Conservation (phyloP, 2,888 invertebrate genomes). For the Mythimna vitellina region DNA sequence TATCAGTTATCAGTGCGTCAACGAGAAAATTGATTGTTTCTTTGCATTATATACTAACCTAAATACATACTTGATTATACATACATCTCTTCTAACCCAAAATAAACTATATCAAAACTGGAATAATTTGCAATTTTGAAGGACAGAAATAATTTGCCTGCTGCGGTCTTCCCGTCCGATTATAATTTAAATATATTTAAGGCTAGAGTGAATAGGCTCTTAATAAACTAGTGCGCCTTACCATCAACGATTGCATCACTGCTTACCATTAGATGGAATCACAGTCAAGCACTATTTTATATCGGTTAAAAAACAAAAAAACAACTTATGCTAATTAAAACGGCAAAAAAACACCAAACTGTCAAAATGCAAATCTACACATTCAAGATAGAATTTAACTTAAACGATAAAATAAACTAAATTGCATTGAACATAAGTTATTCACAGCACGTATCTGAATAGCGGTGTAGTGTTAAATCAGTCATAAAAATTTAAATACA, state of each 20-base stretch:
- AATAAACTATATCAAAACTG: neutral
- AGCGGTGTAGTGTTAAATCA: constrained; percentile 26
- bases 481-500: constrained; percentile 64
- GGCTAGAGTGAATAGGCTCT: too few species aligned
- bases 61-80: neutral
- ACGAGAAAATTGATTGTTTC: constrained; percentile 31
- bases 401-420: constrained; percentile 25
- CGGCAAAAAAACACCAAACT: neutral
- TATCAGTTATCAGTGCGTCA: constrained; percentile 25
- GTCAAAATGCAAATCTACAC: constrained; percentile 4
- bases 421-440: constrained; percentile 18
- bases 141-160: too few species aligned
- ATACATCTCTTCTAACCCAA: neutral
- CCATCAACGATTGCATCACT: too few species aligned
- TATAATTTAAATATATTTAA: too few species aligned
- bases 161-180: too few species aligned
- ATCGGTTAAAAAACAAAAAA: neutral
- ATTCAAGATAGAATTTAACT: neutral
- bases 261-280: too few species aligned
- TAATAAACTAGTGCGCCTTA: too few species aligned
- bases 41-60: constrained; percentile 33
- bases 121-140: too few species aligned
- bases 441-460: constrained; percentile 32
- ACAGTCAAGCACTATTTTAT: neutral
- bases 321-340: neutral